Percentiles rank a stretch among this genome's conserved stretches.
Conservation (phyloP, 2,797 vertebrate genomes). For the Meriones psammophilus region DNA sequence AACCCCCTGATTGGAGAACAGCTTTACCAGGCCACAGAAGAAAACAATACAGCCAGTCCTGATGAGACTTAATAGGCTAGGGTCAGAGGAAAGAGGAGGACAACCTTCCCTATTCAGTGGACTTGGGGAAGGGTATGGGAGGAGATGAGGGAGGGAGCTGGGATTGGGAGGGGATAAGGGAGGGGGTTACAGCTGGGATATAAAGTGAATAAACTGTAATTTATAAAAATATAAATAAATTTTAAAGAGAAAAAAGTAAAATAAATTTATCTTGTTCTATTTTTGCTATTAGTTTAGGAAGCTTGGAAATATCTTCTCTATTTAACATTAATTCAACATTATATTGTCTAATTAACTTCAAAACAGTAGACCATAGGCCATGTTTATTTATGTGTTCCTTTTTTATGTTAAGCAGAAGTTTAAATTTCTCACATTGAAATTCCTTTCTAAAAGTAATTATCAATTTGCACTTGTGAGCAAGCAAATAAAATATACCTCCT, state of each 20-base stretch:
- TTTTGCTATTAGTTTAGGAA: constrained; percentile 50
- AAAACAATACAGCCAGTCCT: too few relatives aligned
- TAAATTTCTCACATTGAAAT: constrained; percentile 27
- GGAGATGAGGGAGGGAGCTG: too few relatives aligned
- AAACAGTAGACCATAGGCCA: background rate
- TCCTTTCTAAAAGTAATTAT: constrained; percentile 51
- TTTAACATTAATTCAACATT: background rate
- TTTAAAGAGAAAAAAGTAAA: background rate
- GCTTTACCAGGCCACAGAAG: too few relatives aligned
- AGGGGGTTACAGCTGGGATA: too few relatives aligned
- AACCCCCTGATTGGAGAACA: too few relatives aligned
- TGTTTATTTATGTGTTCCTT: constrained; percentile 36
- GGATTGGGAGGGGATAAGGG: too few relatives aligned
- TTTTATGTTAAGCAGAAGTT: background rate
- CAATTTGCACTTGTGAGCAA: background rate
- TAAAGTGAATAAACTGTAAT: too few relatives aligned
- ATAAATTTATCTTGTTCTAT: background rate
- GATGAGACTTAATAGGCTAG: too few relatives aligned
- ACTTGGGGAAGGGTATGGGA: too few relatives aligned
- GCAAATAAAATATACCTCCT: background rate
- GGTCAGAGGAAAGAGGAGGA: too few relatives aligned
- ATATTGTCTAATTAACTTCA: constrained; percentile 56
- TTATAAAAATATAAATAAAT: too few relatives aligned
- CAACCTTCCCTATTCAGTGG: too few relatives aligned
- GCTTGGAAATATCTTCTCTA: background rate